Evolutionary conservation across 2,888 invertebrate species (phyloP).

Genomic region (Acleris sparsana): DNA sequence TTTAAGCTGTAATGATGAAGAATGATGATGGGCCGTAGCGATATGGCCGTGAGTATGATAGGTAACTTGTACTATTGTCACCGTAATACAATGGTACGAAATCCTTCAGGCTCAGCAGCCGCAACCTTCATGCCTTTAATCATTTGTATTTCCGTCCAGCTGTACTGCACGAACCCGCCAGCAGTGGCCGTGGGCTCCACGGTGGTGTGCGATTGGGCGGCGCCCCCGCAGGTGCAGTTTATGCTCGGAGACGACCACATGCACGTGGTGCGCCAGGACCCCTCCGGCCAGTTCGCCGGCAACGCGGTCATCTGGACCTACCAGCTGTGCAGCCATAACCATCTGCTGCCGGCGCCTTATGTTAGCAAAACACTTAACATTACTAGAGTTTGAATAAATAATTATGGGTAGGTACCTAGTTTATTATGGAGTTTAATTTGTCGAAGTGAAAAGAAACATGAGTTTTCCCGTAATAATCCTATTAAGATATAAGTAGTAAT

Average conservation of each 20-base stretch:
- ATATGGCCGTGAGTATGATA: too few species aligned
- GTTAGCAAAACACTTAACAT: constrained; percentile 23
- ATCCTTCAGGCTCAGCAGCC: too few species aligned
- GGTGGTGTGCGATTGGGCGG: constrained; percentile 70
- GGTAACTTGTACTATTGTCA: too few species aligned
- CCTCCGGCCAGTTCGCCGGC: constrained; percentile 58
- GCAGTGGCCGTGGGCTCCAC: constrained; percentile 63
- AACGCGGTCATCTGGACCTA: constrained; percentile 69
- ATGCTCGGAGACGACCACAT: constrained; percentile 69
- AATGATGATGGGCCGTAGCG: too few species aligned
- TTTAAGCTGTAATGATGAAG: too few species aligned
- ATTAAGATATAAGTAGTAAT: too few species aligned
- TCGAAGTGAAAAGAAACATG: too few species aligned
- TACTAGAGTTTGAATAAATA: constrained; percentile 10
- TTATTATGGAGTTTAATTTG: too few species aligned
- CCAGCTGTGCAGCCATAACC: constrained; percentile 65
- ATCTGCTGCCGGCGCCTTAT: constrained; percentile 12
- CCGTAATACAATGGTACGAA: too few species aligned
- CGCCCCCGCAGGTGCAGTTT: constrained; percentile 69
- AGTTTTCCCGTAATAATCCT: too few species aligned
- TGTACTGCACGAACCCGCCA: constrained; percentile 67
- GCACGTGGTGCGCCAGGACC: constrained; percentile 68
- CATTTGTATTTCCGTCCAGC: constrained; percentile 49
- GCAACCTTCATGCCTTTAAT: too few species aligned
- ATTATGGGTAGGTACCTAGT: too few species aligned